Conservation (phyloP, 2,888 invertebrate species). For the Drosophila pegasa region DNA sequence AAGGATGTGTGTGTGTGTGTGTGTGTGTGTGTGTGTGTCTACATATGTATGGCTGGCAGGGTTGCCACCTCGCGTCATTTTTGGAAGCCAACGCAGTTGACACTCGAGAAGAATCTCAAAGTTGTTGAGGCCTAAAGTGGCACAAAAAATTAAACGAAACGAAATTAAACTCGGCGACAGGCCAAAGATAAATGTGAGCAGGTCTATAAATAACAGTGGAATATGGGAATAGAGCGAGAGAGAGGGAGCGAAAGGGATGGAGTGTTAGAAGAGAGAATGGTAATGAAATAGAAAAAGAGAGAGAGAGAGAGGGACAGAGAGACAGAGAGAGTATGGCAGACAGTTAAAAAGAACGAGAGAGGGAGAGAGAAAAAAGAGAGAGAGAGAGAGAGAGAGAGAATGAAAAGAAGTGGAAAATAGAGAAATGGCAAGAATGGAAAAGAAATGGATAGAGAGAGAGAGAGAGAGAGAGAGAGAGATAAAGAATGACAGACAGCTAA, state of each 20-base stretch:
- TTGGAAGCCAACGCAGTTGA: constrained; percentile 60
- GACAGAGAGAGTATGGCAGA: no score
- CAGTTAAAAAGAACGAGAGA: no score
- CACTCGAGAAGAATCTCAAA: constrained; percentile 75
- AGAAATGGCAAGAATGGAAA: no score
- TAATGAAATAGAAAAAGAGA: constrained; percentile 7
- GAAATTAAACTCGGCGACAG: constrained; percentile 47
- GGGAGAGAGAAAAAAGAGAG: no score
- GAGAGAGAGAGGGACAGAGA: neutral
- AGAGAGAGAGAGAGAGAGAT: constrained; percentile 9
- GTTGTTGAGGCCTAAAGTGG: constrained; percentile 79
- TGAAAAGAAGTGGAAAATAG: no score
- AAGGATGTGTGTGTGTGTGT: neutral
- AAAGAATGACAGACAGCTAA: constrained; percentile 2
- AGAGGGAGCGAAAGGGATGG: constrained; percentile 9
- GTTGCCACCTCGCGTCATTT: constrained; percentile 42
- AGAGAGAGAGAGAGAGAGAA: no score
- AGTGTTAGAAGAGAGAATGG: constrained; percentile 1
- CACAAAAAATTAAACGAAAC: constrained; percentile 59
- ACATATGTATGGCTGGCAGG: neutral
- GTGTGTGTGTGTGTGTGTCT: neutral
- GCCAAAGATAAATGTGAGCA: constrained; percentile 29
- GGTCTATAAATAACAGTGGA: constrained; percentile 63
- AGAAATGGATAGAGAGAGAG: constrained; percentile 1
- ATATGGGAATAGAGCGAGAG: neutral